Percentiles rank a stretch among this genome's conserved stretches.
Conservation (phyloP, 2,888 invertebrate species). For the Hypomecis punctinalis region DNA sequence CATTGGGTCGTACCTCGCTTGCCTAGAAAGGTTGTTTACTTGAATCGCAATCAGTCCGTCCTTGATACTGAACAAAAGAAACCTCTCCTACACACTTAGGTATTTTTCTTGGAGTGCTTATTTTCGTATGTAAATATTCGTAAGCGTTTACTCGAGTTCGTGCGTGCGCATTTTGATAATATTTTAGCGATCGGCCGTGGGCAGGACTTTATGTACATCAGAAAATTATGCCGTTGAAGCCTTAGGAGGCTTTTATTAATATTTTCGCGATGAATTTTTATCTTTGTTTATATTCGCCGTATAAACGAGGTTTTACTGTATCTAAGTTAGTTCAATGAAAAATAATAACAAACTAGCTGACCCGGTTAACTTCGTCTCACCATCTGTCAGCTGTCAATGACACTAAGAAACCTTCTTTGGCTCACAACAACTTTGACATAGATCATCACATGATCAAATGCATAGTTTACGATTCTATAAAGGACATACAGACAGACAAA, state of each 20-base stretch:
- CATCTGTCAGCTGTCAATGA: too few species aligned
- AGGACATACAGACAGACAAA: too few species aligned
- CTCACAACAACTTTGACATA: too few species aligned
- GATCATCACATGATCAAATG: too few species aligned
- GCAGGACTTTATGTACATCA: conserved; percentile 36
- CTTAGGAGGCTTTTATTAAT: conserved; percentile 3
- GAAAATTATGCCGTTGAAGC: conserved; percentile 27
- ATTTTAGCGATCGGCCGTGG: conserved; percentile 40
- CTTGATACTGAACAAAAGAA: conserved; percentile 30
- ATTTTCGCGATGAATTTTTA: conserved; percentile 1
- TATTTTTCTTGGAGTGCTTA: conserved; percentile 33
- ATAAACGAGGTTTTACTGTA: too few species aligned
- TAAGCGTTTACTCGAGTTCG: conserved; percentile 51
- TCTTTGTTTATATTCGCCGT: background rate
- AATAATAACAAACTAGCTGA: too few species aligned
- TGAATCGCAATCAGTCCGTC: conserved; percentile 27
- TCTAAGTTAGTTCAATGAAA: too few species aligned
- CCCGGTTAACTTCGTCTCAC: too few species aligned
- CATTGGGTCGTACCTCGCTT: conserved; percentile 22
- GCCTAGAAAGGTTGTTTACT: conserved; percentile 34
- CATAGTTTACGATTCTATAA: too few species aligned
- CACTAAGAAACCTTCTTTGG: too few species aligned
- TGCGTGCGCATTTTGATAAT: conserved; percentile 63
- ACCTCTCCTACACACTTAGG: conserved; percentile 17
- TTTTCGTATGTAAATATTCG: conserved; percentile 47